A percentile compares a stretch with the other conserved stretches of the same genome.
Conservation (phyloP, 2,888 invertebrate genomes). For the Germaria angustata region DNA sequence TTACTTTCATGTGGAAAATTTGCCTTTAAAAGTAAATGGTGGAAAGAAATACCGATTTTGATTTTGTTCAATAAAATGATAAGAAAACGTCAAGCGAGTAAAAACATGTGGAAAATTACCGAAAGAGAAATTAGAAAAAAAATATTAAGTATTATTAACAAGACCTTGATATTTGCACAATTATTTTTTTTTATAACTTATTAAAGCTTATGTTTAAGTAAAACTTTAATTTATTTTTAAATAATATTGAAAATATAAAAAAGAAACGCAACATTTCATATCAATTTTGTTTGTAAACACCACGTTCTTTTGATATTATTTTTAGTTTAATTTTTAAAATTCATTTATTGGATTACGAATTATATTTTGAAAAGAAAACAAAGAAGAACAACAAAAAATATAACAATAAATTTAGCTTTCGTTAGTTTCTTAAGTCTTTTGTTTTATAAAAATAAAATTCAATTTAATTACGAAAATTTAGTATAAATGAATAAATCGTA, state of each 20-base stretch:
- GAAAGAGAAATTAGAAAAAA: slow-evolving; percentile 57
- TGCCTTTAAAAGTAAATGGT: slow-evolving; percentile 23
- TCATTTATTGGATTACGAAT: no score
- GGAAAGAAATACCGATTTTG: neutral
- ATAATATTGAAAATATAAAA: neutral
- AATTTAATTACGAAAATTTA: no score
- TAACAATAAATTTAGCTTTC: no score
- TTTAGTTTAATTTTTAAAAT: no score
- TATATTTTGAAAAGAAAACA: no score
- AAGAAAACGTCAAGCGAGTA: slow-evolving; percentile 41
- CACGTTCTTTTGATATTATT: no score
- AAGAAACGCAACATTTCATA: no score
- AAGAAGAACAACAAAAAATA: no score
- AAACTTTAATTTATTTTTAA: neutral
- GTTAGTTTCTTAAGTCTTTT: neutral
- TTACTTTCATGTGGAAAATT: slow-evolving; percentile 58
- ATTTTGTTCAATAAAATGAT: slow-evolving; percentile 29
- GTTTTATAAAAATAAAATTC: neutral
- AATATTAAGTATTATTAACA: neutral
- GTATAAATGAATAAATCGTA: no score
- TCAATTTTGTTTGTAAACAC: no score
- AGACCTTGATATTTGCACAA: slow-evolving; percentile 43
- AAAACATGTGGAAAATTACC: slow-evolving; percentile 48
- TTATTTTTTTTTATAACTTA: neutral
- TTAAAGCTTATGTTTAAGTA: no score